Evolutionary conservation across 2,113 vertebrate species (phyloP), one percentile per base, ranked within the genome.

Genomic region (Brachypodius melanocephalos): DNA sequence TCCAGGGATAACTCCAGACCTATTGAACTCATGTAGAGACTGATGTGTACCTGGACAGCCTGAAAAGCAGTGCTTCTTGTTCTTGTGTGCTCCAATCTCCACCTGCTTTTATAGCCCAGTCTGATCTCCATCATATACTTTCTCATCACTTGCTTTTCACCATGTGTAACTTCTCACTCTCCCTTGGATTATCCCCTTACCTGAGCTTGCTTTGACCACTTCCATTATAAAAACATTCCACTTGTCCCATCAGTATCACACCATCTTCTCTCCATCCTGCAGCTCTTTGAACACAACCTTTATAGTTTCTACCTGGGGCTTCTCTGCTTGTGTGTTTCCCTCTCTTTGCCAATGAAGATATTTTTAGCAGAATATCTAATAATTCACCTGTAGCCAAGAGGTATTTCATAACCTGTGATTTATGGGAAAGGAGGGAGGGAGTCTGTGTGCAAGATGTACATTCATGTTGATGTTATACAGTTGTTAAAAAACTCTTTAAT

Each of bases 401-500:
- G 14, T 77, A 67, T 9, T 17, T 38, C 2, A 1, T 81, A 89
- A 89, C n/a, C 34, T 63, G 4, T 77, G 51, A 71, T 78, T 86
- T 91, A 69, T 48, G 15, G 46, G 25, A 73, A 75, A 54, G 38
- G 46, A 74, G 4, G 0, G 16, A 45, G 25, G n/a, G 9, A 76
- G 71, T 69, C 38, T 73, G 2, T 54, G 29, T 54, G 43, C 32
- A 59, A 51, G 4, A 67, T 63, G 14, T 3, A 55, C 4, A 25
- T 81, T 81, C 48, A 75, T 34, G 11, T n/a, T 75, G 43, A 78
- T 67, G 46, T 63, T 75, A 75, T n/a, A 65, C 4, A 34, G 61
- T 26, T 65, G n/a, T 82, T 88, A 80, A 78, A 89, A 89, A 91
- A 85, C n/a, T 42, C 57, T 42, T 75, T 40, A 94, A 61, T 88